Base-by-base conservation (phyloP, 1,140 invertebrate genomes). In the Caenorhabditis tropicalis region DNA sequence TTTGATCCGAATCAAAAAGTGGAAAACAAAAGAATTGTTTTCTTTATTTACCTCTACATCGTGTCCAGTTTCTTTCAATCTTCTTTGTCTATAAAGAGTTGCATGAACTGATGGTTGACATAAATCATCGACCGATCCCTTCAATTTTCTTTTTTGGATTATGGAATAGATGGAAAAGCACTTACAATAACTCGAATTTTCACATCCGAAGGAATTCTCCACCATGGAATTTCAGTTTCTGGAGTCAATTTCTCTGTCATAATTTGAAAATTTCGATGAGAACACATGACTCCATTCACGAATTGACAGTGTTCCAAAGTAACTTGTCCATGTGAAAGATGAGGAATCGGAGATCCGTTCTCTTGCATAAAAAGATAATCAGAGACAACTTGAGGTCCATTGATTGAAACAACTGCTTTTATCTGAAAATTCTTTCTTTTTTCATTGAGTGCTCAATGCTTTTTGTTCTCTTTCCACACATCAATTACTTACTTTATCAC, bases 251-350 rank as follows among this genome's bases (percentile, higher is more conserved):
- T 74, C 24, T 43, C 36, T 5, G 65, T 74, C 36, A 74, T 43
- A 21, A 43, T 43, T 24, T 74, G 33, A 15, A 74, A 74, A 24
- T 46, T 43, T 43, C 36, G 16, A 43, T 43, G 36, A 12, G 82
- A 79, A 48, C 65, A 56, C 27, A 84, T 15, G 16, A 84, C 33
- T 51, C 27, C 27, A 65, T 84, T 84, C 4, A 84, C 58, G 83
- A 91, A 92, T 39, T 70, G 60, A 36, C 60, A 70, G 33, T 70
- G 60, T 36, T 70, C 60, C 60, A 70, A 70, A n/a, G 31, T 36
- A n/a, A 70, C 60, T 39, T 70, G 60, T 24, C 60, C 60, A 70
- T 70, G 60, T 15, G 60, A 70, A 36, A 70, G 60, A 70, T 70
- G 60, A 70, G 60, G 60, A n/a, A 70, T 70, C n/a, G 60, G 31